Base-by-base conservation (phyloP, 2,797 vertebrate genomes). In the Manis crassicaudata region DNA sequence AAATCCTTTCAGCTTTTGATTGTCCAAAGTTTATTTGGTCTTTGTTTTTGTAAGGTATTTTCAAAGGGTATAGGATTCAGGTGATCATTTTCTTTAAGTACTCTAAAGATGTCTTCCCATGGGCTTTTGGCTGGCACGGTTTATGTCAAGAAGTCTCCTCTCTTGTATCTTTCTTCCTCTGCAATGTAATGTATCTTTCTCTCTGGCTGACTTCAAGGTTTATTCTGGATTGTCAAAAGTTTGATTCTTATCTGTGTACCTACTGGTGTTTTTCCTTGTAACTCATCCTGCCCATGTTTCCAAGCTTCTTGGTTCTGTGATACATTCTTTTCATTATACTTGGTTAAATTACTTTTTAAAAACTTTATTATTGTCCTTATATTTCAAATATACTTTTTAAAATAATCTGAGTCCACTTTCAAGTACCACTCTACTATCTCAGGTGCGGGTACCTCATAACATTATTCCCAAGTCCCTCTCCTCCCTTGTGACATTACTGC, bases 41-140 rank as follows among this genome's bases (percentile, higher is more conserved):
- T 88, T 76, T 6, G 65, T 65, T 60, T 56, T 37, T n/a, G 25
- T 17, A 70, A 96, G 46, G 7, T 68, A 65, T 63, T 87, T 93
- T 86, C 50, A 46, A 63, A 58, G 11, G 21, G 3, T 43, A 14
- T 76, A 50, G 14, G 43, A 62, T 62, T 72, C 7, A 62, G 62
- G 40, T 80, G 12, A 75, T 37, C 35, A 18, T 50, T 75, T 50
- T 79, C 35, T 54, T 40, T 43, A 3, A 32, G 18, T 85, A 46
- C 35, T 77, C 20, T n/a, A 54, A 29, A 88, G 17, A n/a, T 67
- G 32, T 70, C 10, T 62, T 25, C 21, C 12, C 16, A 35, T 29
- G 14, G 8, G 60, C 52, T 14, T 58, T 29, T 60, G n/a, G 43
- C 2, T 73, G n/a, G 14, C 13, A 43, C 1, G 27, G 29, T 79